Percentiles rank a stretch among this genome's conserved stretches.
Conservation (phyloP, 2,113 vertebrate species). For the Xiphophorus maculatus region DNA sequence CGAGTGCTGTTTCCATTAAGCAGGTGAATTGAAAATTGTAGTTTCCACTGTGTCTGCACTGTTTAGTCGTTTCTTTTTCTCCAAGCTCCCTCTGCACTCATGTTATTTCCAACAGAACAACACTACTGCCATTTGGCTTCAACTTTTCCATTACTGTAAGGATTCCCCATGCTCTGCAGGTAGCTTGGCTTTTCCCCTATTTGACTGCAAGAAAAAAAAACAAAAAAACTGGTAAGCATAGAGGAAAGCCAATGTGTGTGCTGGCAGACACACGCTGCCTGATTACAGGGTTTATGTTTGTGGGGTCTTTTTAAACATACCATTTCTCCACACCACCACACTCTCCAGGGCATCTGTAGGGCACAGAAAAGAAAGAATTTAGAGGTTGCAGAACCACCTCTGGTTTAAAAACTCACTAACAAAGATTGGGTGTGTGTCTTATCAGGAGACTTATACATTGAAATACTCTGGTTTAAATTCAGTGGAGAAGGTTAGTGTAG, state of each 20-base stretch:
- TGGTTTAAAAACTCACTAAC: not conserved
- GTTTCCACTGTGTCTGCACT: slow-evolving; percentile 1
- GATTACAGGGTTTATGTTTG: slow-evolving; percentile 12
- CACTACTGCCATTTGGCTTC: slow-evolving; percentile 43
- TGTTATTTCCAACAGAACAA: slow-evolving; percentile 48
- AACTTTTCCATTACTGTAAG: slow-evolving; percentile 52
- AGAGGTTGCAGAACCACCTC: not conserved
- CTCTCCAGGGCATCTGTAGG: not conserved
- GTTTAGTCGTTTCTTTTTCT: slow-evolving; percentile 5
- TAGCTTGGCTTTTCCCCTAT: slow-evolving; percentile 38
- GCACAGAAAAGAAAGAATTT: not conserved
- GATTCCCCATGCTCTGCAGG: slow-evolving; percentile 50
- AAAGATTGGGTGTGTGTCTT: not conserved
- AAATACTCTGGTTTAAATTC: not conserved
- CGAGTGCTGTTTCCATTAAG: not conserved
- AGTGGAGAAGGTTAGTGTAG: not conserved
- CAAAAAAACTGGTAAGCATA: slow-evolving; percentile 13
- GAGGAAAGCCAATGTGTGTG: slow-evolving; percentile 3
- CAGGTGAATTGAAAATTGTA: not conserved
- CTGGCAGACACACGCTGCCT: not conserved
- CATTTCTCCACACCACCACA: not conserved
- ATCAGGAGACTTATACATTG: not conserved
- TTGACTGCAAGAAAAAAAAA: slow-evolving; percentile 26
- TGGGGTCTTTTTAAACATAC: not conserved
- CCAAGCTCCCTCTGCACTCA: slow-evolving; percentile 8